These are phyloP conservation scores for Clamator glandarius DNA, from an alignment of 2,797 vertebrate species.

Conservation along the genomic window DNA sequence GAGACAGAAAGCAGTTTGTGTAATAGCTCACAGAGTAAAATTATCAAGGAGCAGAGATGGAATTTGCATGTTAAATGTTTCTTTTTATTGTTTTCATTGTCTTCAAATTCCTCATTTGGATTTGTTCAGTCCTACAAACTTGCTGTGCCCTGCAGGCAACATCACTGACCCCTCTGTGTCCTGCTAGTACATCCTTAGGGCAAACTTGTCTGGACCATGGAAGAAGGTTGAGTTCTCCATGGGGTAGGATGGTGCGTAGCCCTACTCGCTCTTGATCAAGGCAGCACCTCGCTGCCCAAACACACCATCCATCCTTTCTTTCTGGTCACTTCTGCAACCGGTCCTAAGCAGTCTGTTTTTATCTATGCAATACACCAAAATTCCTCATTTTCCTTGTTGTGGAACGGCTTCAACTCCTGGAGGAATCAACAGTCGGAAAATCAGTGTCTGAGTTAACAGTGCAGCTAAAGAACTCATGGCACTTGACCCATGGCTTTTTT, in stretches of 20 bases:
- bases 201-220: accelerated
- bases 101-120: not conserved
- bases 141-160: not conserved
- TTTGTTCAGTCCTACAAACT: not conserved
- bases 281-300: not conserved
- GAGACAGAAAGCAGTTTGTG: slow-evolving; percentile 35
- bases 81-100: not conserved
- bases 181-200: not conserved
- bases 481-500: not conserved
- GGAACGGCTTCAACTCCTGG: not conserved
- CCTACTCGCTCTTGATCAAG: accelerated
- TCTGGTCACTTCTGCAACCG: not conserved
- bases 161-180: not conserved
- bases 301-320: accelerated
- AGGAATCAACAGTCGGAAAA: not conserved
- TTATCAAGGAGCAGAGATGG: not conserved
- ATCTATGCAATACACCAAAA: not conserved
- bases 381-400: not conserved
- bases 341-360: not conserved
- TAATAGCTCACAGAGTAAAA: not conserved
- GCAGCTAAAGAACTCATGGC: not conserved
- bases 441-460: not conserved
- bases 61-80: slow-evolving; percentile 46
- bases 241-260: not conserved
- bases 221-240: not conserved